Conservation (phyloP, 2,113 vertebrate species). For the Brachyhypopomus gauderio region DNA sequence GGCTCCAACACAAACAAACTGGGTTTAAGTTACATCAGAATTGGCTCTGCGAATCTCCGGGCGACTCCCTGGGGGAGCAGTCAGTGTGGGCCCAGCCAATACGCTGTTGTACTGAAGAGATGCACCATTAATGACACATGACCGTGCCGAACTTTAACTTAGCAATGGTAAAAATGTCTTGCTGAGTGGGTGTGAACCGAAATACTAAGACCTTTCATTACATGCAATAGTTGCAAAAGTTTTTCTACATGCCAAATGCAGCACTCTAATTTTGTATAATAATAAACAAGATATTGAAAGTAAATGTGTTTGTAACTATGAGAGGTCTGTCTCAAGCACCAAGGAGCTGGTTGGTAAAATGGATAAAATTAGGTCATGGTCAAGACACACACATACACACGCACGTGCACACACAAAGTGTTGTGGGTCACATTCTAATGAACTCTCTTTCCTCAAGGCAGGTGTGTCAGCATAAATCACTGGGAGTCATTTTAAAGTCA, state of each 20-base stretch:
- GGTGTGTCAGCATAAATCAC: background rate
- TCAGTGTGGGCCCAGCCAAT: slow-evolving; percentile 9
- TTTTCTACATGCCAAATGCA: background rate
- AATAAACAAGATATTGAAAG: background rate
- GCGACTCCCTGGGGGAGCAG: slow-evolving; percentile 12
- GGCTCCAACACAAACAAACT: slow-evolving; percentile 31
- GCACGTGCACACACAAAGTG: background rate
- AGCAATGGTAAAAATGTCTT: slow-evolving; percentile 14
- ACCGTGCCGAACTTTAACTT: background rate
- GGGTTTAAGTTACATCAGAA: slow-evolving; percentile 18
- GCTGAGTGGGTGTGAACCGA: background rate
- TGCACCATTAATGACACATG: slow-evolving; percentile 19
- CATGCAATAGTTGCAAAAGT: background rate
- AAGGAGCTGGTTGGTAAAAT: background rate
- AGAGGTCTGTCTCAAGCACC: too few relatives aligned
- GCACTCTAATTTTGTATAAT: background rate
- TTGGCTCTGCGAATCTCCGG: slow-evolving; percentile 1
- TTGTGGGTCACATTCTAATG: background rate
- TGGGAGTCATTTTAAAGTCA: background rate
- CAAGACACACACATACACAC: background rate
- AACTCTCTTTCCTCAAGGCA: background rate
- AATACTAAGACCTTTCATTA: background rate
- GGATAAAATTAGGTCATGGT: background rate
- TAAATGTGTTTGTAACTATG: background rate
- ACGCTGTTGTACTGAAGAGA: slow-evolving; percentile 23